Conservation (phyloP, 2,113 vertebrate genomes). For the Plotosus lineatus region DNA sequence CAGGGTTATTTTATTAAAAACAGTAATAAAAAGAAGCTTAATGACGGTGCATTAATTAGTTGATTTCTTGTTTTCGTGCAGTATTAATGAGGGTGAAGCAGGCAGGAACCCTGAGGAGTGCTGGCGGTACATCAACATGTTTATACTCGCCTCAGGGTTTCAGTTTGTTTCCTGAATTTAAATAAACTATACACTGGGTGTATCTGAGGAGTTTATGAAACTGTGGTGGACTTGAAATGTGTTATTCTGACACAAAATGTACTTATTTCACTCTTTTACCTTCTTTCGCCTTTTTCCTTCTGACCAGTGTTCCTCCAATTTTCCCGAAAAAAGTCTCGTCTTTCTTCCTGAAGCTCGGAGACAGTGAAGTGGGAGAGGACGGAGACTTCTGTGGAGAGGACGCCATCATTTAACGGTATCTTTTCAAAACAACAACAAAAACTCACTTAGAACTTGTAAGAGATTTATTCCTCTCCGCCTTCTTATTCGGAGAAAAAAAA, state of each 20-base stretch:
- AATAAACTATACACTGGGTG: not conserved
- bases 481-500: conserved; percentile 57
- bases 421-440: not conserved
- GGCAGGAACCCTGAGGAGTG: not conserved
- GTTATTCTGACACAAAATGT: too few relatives aligned
- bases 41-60: too few relatives aligned
- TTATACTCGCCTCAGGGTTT: not conserved
- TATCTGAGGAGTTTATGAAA: not conserved
- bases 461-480: conserved; percentile 31
- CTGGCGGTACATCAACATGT: not conserved
- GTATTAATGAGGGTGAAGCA: not conserved
- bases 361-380: conserved; percentile 88
- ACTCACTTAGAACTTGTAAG: conserved; percentile 31
- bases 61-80: not conserved
- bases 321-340: conserved; percentile 93
- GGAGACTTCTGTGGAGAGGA: conserved; percentile 94
- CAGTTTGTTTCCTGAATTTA: not conserved
- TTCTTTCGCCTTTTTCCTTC: conserved; percentile 95
- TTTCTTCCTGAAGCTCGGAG: conserved; percentile 90
- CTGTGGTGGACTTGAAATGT: too few relatives aligned
- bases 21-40: not conserved
- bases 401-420: conserved; percentile 74
- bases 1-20: not conserved
- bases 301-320: conserved; percentile 88
- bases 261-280: conserved; percentile 78